Base-by-base conservation (phyloP, 2,797 vertebrate genomes). In the Eospalax fontanierii region DNA sequence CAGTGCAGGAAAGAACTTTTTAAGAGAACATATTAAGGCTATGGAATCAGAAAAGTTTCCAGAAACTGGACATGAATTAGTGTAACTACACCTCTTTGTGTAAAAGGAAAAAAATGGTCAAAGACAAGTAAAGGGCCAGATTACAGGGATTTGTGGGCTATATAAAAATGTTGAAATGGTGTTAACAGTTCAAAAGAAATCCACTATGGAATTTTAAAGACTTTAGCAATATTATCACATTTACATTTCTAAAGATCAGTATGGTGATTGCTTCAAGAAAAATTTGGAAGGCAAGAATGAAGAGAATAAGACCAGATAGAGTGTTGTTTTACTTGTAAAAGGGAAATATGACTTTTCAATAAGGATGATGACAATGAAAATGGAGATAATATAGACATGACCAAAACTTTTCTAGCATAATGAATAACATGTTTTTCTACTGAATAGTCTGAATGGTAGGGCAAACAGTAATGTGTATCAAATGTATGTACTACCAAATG, bases 281-380 rank as follows among this genome's bases (percentile, higher is more conserved):
- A 43, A 21, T 10, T 8, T 57, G 5, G 46, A 87, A 93, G 16
- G n/a, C 38, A 86, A 73, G 61, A 81, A 21, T 15, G 26, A 11
- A 79, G 80, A 46, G 15, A 70, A n/a, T 9, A 81, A 85, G 14
- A 84, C 1, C 21, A 90, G 76, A 15, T 33, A 71, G 46, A 85
- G 10, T 26, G 22, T 30, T 38, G 54, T 46, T 82, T 24, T 68
- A 54, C 46, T 74, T 18, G 71, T 38, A 57, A 1, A 74, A 75
- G 30, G 61, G 89, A 94, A 90, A 84, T 63, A 57, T 16, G 68
- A 19, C 33, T 83, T 89, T 82, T 85, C 11, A 71, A 61, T 9
- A 92, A 90, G 86, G 12, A 73, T 68, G 4, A 22, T 66, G 35
- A 11, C 4, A n/a, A 71, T 54, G 33, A 82, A 71, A 91, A 75